Base-by-base conservation (phyloP, 2,113 vertebrate species). In the Ictalurus furcatus region DNA sequence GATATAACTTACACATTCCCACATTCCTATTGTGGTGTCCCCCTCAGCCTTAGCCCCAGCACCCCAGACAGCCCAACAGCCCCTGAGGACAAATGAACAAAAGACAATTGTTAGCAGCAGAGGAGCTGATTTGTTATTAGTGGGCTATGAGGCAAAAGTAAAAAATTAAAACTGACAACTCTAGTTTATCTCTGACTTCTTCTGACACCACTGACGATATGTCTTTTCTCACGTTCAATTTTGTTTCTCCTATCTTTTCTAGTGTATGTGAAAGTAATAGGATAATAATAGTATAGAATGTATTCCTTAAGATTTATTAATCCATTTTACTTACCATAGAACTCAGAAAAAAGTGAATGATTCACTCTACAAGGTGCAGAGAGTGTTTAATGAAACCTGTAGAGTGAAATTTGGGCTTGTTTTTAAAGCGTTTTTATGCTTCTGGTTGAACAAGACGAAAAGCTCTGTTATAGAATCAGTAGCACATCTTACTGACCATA, bases 61-160 rank as follows among this genome's bases (percentile, higher is more conserved):
- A 74, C 90, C 92, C 92, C 91, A 83, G 89, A 82, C 91, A 85
- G 91, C 25, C 63, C 63, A 67, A 34, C 67, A 34, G 63, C 88
- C 93, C 91, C 92, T 91, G 87, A 73, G 67, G 90, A 80, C 58
- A 12, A 5, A 21, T 90, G 93, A 94, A 96, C 23, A 63, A 95
- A 95, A 94, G 94, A 93, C 94, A 92, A 95, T 95, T 96, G 95
- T 96, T 91, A 94, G 93, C 91, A 94, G 93, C 95, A 94, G 93
- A 93, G 87, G 91, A n/a, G 67, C 13, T 69, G 28, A 69, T 69
- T 69, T 69, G 8, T 2, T 69, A 30, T 30, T n/a, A 69, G n/a
- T 69, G 8, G 23, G 9, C 59, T 61, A 58, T 58, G 25, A 2
- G 2, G 28, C 25, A 28, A 65, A 65, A 28, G 5, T 8, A 25